phyloP scores from a whole-genome alignment of 2,113 vertebrate species.

The Arothron firmamentum region DNA sequence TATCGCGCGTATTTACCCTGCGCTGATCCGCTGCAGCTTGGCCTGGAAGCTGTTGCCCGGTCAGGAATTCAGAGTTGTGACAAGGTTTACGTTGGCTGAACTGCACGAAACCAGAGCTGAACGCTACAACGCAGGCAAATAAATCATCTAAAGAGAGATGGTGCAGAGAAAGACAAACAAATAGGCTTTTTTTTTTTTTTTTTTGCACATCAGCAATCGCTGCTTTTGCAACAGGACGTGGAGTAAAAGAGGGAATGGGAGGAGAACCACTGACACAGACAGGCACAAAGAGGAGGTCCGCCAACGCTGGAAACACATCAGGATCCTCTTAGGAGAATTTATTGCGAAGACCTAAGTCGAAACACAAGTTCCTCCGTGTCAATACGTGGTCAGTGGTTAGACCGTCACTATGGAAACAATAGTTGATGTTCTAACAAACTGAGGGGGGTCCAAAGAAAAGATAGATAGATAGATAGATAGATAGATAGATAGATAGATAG shows the following conservation, averaged over 20 bases:
- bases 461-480: too few relatives aligned
- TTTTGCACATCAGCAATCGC: slow-evolving; percentile 29
- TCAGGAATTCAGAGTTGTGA: slow-evolving; percentile 71
- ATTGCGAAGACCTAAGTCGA: slow-evolving; percentile 50
- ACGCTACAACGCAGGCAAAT: slow-evolving; percentile 58
- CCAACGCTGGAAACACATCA: slow-evolving; percentile 57
- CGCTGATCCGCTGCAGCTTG: slow-evolving; percentile 55
- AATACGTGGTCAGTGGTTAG: slow-evolving; percentile 65
- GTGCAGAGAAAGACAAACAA: slow-evolving; percentile 68
- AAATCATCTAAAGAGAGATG: slow-evolving; percentile 67
- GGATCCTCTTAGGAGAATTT: slow-evolving; percentile 63
- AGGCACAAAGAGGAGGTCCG: slow-evolving; percentile 28
- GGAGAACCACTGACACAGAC: slow-evolving; percentile 9
- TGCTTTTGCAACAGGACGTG: slow-evolving; percentile 1
- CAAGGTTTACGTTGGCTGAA: slow-evolving; percentile 73
- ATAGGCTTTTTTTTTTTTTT: slow-evolving; percentile 40
- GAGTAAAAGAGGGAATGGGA: slow-evolving; percentile 10
- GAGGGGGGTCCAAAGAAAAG: slow-evolving; percentile 6
- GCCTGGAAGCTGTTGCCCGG: slow-evolving; percentile 67
- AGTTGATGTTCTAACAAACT: slow-evolving; percentile 50
- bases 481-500: too few relatives aligned
- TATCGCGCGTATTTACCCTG: slow-evolving; percentile 66
- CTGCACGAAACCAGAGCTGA: slow-evolving; percentile 66
- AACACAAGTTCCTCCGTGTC: slow-evolving; percentile 45
- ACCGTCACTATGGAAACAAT: slow-evolving; percentile 59